Evolutionary conservation across 2,797 vertebrate species (phyloP).

Genomic region (Sylvilagus floridanus): DNA sequence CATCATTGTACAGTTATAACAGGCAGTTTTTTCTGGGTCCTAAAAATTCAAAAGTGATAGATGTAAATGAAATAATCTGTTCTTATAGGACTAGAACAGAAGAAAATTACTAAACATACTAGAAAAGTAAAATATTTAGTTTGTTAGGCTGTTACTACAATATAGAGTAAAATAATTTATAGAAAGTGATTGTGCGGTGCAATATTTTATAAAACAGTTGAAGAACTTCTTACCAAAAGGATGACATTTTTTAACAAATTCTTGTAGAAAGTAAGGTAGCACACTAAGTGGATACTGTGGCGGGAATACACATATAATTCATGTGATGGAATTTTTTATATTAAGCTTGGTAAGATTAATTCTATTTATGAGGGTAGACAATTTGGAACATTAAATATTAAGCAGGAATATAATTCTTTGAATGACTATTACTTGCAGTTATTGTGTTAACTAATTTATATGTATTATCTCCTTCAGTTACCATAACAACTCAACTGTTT

Average conservation of each 20-base stretch:
- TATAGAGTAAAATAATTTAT: neutral
- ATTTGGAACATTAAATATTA: neutral
- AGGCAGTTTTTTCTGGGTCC: neutral
- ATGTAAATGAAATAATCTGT: neutral
- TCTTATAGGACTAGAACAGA: neutral
- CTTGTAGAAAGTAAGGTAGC: neutral
- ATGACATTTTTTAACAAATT: neutral
- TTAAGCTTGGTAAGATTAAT: neutral
- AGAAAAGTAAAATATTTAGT: neutral
- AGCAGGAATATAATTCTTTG: neutral
- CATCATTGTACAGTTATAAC: neutral
- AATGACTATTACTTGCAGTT: neutral
- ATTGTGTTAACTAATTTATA: neutral
- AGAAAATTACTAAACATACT: neutral
- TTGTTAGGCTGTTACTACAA: neutral
- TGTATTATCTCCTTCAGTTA: neutral
- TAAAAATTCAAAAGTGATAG: neutral
- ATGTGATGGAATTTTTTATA: neutral
- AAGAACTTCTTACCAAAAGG: neutral
- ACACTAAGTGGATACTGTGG: neutral
- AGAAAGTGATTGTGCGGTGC: accelerated
- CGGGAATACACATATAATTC: neutral
- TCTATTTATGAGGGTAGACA: neutral
- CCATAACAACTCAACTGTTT: neutral
- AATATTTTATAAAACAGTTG: neutral